Conservation (phyloP, 1,140 invertebrate genomes). For the Choristoneura fumiferana region DNA sequence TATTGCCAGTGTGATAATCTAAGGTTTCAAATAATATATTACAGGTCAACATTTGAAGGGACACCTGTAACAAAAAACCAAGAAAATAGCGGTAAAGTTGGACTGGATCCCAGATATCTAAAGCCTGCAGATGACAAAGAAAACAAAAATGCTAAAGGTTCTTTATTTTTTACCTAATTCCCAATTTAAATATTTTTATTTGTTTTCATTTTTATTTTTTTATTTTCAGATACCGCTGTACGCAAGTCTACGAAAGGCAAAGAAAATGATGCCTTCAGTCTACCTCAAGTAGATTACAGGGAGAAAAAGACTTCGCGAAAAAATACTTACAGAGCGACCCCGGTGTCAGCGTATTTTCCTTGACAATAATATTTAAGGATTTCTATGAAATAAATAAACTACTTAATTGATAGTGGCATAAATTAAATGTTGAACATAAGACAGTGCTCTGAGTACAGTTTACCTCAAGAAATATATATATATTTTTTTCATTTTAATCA, state of each 20-base stretch:
- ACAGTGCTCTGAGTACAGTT: too few relatives aligned
- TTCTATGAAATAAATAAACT: too few relatives aligned
- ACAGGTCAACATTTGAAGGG: slow-evolving; percentile 57
- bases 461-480: too few relatives aligned
- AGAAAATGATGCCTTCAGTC: slow-evolving; percentile 56
- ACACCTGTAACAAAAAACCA: slow-evolving; percentile 36
- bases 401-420: too few relatives aligned
- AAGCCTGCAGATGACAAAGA: slow-evolving; percentile 47
- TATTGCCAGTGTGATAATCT: too few relatives aligned
- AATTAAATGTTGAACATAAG: too few relatives aligned
- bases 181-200: neutral
- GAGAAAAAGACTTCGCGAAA: slow-evolving; percentile 59
- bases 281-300: slow-evolving; percentile 66
- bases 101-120: slow-evolving; percentile 71
- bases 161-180: neutral
- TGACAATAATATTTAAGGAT: slow-evolving; percentile 26
- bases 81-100: slow-evolving; percentile 36
- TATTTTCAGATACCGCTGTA: slow-evolving; percentile 33
- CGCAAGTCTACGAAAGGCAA: slow-evolving; percentile 45
- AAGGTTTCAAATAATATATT: too few relatives aligned
- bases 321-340: slow-evolving; percentile 55
- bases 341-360: slow-evolving; percentile 74
- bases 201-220: slow-evolving; percentile 25
- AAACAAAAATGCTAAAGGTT: slow-evolving; percentile 39
- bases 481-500: too few relatives aligned